Percentiles rank a stretch among this genome's conserved stretches.
phyloP scores from a whole-genome alignment of 2,113 vertebrate genomes.

The Cyanocitta stelleri region DNA sequence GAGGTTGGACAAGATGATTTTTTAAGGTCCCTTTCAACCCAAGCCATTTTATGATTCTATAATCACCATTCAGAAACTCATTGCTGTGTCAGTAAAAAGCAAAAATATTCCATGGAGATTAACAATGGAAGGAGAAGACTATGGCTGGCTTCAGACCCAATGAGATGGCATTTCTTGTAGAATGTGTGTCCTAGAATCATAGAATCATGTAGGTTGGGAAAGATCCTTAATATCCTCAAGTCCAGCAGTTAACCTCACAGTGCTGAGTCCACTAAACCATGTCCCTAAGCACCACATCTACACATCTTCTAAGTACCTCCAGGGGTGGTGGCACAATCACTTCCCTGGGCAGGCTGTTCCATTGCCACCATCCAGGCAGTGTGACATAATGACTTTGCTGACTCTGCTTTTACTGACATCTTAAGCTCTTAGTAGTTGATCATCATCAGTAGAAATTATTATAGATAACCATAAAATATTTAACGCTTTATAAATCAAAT shows the following conservation, averaged over 20 bases:
- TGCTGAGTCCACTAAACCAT: neutral
- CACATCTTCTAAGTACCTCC: neutral
- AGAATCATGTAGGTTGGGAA: accelerated
- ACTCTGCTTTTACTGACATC: neutral
- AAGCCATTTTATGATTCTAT: neutral
- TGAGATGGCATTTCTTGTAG: neutral
- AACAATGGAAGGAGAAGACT: neutral
- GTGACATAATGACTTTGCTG: neutral
- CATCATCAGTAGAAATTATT: neutral
- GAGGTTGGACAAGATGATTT: neutral
- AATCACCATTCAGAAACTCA: neutral
- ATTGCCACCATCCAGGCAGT: neutral
- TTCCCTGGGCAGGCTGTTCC: neutral
- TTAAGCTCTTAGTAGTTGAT: neutral
- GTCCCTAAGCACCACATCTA: too few species aligned
- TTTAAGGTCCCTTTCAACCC: neutral
- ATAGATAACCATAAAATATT: neutral
- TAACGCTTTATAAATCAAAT: neutral
- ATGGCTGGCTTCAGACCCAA: neutral
- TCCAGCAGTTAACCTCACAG: neutral
- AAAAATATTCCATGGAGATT: neutral
- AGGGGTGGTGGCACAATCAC: neutral
- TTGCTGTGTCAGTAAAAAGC: neutral
- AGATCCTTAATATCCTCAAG: neutral
- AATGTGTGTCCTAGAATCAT: neutral